A percentile compares a stretch with the other conserved stretches of the same genome.
These are phyloP conservation scores for Puntigrus tetrazona DNA, from an alignment of 2,113 vertebrate species.

Conservation along the genomic window DNA sequence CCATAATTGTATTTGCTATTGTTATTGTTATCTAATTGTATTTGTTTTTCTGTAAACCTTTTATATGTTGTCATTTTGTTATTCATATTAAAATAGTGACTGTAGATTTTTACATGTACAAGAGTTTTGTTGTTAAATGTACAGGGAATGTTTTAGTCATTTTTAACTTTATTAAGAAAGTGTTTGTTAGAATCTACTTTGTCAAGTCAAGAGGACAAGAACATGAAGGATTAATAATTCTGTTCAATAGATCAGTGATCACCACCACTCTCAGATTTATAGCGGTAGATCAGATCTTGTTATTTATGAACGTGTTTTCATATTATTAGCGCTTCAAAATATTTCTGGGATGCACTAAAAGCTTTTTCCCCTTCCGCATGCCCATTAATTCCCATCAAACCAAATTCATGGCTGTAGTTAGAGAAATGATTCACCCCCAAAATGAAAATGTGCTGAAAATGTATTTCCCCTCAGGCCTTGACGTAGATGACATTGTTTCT, in stretches of 20 bases:
- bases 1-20: constrained; percentile 58
- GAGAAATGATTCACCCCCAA: too few relatives aligned
- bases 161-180: not conserved
- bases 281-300: not conserved
- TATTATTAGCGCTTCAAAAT: not conserved
- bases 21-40: constrained; percentile 56
- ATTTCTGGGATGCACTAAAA: not conserved
- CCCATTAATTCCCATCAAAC: not conserved
- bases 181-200: not conserved
- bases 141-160: not conserved
- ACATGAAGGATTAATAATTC: not conserved
- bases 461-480: too few relatives aligned
- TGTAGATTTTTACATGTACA: constrained; percentile 41
- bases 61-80: constrained; percentile 63
- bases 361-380: not conserved
- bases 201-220: not conserved
- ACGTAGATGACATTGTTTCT: too few relatives aligned
- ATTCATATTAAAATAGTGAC: constrained; percentile 45
- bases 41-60: constrained; percentile 67
- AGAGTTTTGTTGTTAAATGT: constrained; percentile 1
- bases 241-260: not conserved
- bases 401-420: not conserved
- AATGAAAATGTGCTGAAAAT: too few relatives aligned
- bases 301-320: not conserved
- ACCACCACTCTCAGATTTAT: too few relatives aligned